phyloP scores from a whole-genome alignment of 2,113 vertebrate species.

The Silurus meridionalis region DNA sequence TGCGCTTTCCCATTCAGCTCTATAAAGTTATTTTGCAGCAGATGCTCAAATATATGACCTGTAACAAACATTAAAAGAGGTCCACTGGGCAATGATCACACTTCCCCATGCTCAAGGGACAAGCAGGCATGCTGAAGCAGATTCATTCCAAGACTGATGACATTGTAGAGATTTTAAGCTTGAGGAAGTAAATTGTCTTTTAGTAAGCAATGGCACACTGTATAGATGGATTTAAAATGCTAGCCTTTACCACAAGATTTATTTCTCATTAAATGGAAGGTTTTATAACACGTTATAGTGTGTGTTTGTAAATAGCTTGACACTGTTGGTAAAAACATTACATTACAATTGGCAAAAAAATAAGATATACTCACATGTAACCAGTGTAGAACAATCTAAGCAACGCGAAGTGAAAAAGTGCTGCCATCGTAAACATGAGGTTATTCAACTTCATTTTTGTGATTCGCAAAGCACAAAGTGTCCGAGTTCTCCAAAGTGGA shows the following conservation, averaged over 20 bases:
- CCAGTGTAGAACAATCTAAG: background rate
- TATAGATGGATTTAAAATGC: background rate
- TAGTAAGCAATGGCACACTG: no score
- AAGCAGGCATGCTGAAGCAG: background rate
- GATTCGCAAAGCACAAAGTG: conserved; percentile 28
- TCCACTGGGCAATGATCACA: background rate
- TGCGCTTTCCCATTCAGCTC: background rate
- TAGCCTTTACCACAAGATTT: background rate
- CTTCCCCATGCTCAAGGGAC: background rate
- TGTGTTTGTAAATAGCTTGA: background rate
- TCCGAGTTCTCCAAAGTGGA: conserved; percentile 8
- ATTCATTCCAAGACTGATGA: background rate
- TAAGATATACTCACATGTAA: background rate
- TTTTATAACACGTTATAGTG: background rate
- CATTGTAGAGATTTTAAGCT: no score
- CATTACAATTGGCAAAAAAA: background rate
- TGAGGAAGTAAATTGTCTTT: no score
- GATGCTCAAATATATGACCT: background rate
- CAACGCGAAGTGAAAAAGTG: background rate
- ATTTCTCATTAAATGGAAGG: background rate
- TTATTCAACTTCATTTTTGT: background rate
- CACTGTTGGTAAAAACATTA: background rate
- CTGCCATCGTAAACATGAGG: background rate
- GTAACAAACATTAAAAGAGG: background rate
- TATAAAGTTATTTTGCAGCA: background rate